These are phyloP conservation scores for Tyria jacobaeae DNA, from an alignment of 2,888 invertebrate species.

Conservation along the genomic window DNA sequence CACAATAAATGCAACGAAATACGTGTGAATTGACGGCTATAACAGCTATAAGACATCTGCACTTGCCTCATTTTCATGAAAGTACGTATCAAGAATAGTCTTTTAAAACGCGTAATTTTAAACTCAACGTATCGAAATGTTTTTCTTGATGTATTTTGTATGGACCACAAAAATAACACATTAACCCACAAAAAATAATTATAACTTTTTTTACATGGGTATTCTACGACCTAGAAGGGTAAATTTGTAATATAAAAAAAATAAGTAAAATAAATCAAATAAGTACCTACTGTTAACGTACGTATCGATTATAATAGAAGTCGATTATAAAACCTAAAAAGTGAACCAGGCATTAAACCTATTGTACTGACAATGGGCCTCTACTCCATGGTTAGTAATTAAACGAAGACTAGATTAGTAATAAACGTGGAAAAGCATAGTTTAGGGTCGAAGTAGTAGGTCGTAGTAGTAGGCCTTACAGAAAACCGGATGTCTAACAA, in stretches of 20 bases:
- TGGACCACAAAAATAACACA: not conserved
- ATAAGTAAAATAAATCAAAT: not conserved
- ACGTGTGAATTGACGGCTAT: constrained; percentile 17
- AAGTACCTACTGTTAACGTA: not conserved
- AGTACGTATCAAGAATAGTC: constrained; percentile 24
- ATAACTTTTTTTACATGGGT: not conserved
- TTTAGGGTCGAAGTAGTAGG: too few relatives aligned
- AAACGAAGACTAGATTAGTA: too few relatives aligned
- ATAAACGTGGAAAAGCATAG: too few relatives aligned
- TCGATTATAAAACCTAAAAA: not conserved
- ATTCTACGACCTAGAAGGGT: not conserved
- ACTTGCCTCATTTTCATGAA: constrained; percentile 25
- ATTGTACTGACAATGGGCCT: not conserved
- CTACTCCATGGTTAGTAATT: not conserved
- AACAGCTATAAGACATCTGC: constrained; percentile 24
- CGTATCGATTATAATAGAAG: not conserved
- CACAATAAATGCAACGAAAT: constrained; percentile 47
- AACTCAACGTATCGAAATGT: not conserved
- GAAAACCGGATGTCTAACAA: too few relatives aligned
- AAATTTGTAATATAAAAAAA: not conserved
- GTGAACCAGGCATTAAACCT: too few relatives aligned
- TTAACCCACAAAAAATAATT: not conserved
- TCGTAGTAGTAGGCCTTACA: too few relatives aligned
- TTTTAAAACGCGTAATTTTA: constrained; percentile 25
- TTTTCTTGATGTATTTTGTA: not conserved